phyloP scores from a whole-genome alignment of 1,140 invertebrate genomes.

The Macrosteles quadrilineatus region DNA sequence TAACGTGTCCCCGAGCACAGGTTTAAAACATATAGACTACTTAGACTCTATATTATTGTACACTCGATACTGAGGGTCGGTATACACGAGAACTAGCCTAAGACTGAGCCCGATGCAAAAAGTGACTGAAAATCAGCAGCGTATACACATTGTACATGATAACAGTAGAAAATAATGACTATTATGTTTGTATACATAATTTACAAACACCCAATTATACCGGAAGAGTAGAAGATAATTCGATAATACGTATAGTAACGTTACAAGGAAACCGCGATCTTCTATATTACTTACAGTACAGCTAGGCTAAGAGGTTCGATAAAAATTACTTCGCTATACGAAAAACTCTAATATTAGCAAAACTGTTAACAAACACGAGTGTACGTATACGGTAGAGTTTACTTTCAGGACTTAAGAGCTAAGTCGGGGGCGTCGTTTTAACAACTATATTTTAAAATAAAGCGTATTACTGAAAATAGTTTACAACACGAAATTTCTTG shows the following conservation, averaged over 20 bases:
- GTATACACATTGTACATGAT: conserved; percentile 41
- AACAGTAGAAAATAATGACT: conserved; percentile 41
- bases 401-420: no score
- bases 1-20: conserved; percentile 26
- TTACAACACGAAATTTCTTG: conserved; percentile 5
- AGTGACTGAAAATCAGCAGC: conserved; percentile 37
- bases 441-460: conserved; percentile 24
- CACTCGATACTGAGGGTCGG: conserved; percentile 15
- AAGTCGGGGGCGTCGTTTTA: background rate
- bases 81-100: conserved; percentile 25
- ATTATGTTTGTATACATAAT: conserved; percentile 30
- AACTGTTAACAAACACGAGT: conserved; percentile 40
- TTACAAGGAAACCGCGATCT: conserved; percentile 36
- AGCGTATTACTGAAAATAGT: conserved; percentile 17
- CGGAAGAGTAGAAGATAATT: conserved; percentile 39
- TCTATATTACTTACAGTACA: conserved; percentile 33
- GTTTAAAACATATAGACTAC: conserved; percentile 31
- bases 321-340: conserved; percentile 27
- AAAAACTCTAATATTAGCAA: conserved; percentile 31
- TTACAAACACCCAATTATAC: conserved; percentile 38
- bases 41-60: conserved; percentile 10
- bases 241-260: conserved; percentile 36
- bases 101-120: conserved; percentile 37
- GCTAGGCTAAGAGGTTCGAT: conserved; percentile 27
- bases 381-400: conserved; percentile 41